Percentiles rank a stretch among this genome's conserved stretches.
These are phyloP conservation scores for Stenotaenia linearis DNA, from an alignment of 2,888 invertebrate genomes.

Conservation along the genomic window DNA sequence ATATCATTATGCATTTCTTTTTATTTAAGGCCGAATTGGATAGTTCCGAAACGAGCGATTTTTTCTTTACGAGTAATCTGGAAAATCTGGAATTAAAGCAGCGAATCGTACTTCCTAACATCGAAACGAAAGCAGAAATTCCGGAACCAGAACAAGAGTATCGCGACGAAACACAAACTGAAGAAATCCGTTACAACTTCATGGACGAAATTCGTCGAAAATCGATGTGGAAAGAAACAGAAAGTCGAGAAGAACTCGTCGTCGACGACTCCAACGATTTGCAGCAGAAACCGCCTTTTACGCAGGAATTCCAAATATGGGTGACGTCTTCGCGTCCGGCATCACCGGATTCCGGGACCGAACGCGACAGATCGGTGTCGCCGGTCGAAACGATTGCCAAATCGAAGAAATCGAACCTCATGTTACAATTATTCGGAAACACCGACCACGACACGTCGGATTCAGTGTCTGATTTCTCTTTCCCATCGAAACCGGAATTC, in stretches of 20 bases:
- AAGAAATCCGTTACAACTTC: not conserved
- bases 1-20: too few relatives aligned
- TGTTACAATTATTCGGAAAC: slow-evolving; percentile 27
- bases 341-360: not conserved
- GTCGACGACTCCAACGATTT: too few relatives aligned
- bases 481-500: not conserved
- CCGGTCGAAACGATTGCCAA: not conserved
- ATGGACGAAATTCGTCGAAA: not conserved
- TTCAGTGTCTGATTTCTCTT: too few relatives aligned
- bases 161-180: not conserved
- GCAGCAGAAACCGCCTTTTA: not conserved
- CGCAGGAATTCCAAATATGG: not conserved
- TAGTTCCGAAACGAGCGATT: not conserved
- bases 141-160: too few relatives aligned
- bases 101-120: not conserved
- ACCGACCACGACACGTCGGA: not conserved
- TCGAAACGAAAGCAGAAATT: not conserved
- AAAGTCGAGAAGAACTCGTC: too few relatives aligned
- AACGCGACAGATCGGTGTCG: not conserved
- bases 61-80: not conserved
- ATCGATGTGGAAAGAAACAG: not conserved
- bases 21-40: not conserved
- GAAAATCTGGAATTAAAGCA: not conserved
- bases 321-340: not conserved
- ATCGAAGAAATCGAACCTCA: slow-evolving; percentile 26